Evolutionary conservation across 2,888 invertebrate species (phyloP), one percentile per base, ranked within the genome.

Genomic region (Candidula unifasciata): DNA sequence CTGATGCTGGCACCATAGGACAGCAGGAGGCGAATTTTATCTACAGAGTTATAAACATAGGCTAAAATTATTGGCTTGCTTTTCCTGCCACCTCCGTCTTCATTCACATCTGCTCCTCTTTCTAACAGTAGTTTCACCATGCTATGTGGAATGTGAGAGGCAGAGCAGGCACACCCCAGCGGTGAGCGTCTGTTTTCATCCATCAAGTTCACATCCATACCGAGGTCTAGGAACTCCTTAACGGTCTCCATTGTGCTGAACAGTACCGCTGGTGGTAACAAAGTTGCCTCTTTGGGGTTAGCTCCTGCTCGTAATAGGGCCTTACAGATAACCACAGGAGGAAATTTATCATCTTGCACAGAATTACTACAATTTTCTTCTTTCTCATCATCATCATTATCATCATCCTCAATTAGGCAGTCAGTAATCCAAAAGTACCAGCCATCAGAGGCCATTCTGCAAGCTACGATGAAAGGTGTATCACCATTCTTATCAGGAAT

Each of bases 121-220:
- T 89, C 88, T 13, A 91, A 89, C n/a, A 91, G 87, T 52, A 92
- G 86, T 44, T 89, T 88, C 8, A 92, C 91, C 44, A 91, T 87
- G 18, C 87, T 86, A 27, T 88, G 84, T 60, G 89, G 87, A n/a
- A 91, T 90, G 73, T 87, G 88, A 33, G 88, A 88, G 1, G 89
- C 87, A 0, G 90, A 90, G 81, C 91, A 91, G 1, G 91, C 91
- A 78, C 89, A 89, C 5, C 92, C 92, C 13, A 92, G 87, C 13
- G 92, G 91, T 5, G 90, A 89, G 60, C 92, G 89, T 87, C 90
- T 88, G 82, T 90, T 91, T 83, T 91, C 90, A 86, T 92, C 92
- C 80, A 91, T 85, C 89, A 90, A 89, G 82, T 92, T 92, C 5
- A 92, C 90, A 85, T 91, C 90, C 92, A 92, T 92, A 5, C 91